These are phyloP conservation scores for Erethizon dorsatum DNA, from an alignment of 2,797 vertebrate species.

Conservation along the genomic window DNA sequence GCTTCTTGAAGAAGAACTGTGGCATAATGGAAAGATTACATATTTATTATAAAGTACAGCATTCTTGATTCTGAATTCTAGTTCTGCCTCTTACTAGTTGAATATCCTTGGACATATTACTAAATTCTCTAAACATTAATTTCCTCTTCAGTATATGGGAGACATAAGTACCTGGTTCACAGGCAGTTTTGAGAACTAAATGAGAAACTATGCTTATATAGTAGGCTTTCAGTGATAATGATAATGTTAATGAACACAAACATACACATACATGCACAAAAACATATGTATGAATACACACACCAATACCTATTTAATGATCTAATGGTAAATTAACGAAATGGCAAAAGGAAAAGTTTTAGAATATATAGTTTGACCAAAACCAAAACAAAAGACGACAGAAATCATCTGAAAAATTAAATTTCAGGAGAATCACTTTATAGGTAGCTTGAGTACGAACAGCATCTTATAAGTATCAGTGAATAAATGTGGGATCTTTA, in stretches of 20 bases:
- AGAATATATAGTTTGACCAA: background rate
- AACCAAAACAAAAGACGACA: background rate
- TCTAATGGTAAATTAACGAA: background rate
- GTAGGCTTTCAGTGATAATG: background rate
- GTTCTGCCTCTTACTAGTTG: background rate
- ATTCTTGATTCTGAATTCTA: background rate
- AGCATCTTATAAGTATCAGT: background rate
- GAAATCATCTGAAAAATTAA: constrained; percentile 17
- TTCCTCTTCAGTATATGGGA: background rate
- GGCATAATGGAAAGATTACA: rapidly evolving
- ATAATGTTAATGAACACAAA: background rate
- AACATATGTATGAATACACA: background rate
- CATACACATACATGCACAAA: background rate
- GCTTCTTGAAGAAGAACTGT: background rate
- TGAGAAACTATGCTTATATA: background rate
- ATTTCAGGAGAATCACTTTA: constrained; percentile 41
- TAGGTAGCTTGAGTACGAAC: background rate
- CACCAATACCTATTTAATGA: background rate
- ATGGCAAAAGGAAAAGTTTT: background rate
- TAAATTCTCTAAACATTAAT: background rate
- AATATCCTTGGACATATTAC: background rate
- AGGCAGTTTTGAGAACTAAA: background rate
- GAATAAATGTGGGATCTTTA: background rate
- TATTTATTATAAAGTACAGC: background rate
- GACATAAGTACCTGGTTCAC: background rate